These are phyloP conservation scores for Channa maculata DNA, from an alignment of 2,113 vertebrate genomes.

Conservation along the genomic window DNA sequence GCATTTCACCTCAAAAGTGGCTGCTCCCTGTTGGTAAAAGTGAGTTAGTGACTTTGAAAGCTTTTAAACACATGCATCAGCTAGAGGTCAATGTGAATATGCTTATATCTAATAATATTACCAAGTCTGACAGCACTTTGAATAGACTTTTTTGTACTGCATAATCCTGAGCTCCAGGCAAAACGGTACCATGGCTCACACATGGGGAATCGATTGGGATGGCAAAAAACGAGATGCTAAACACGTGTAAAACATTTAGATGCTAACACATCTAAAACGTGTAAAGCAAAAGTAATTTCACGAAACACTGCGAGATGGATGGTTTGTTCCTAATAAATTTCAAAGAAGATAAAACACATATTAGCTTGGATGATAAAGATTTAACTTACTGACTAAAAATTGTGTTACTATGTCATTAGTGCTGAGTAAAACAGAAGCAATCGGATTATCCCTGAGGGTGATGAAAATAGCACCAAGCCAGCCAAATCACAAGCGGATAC, in stretches of 20 bases:
- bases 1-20: background rate
- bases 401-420: background rate
- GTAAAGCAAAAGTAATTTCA: no score
- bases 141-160: background rate
- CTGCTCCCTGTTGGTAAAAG: background rate
- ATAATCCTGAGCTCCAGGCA: constrained; percentile 9
- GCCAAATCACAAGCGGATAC: constrained; percentile 69
- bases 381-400: no score
- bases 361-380: no score
- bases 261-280: no score
- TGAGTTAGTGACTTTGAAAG: background rate
- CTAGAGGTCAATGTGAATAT: background rate
- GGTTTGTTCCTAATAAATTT: no score
- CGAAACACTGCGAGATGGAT: no score
- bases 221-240: background rate
- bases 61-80: background rate
- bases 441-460: constrained; percentile 36
- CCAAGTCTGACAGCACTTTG: background rate
- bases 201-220: constrained; percentile 40
- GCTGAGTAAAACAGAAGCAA: constrained; percentile 30
- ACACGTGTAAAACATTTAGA: background rate
- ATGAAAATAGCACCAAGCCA: constrained; percentile 42
- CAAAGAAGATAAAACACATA: no score
- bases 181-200: constrained; percentile 18
- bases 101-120: no score